A percentile compares a stretch with the other conserved stretches of the same genome.
These are phyloP conservation scores for Phyto melanocephala DNA, from an alignment of 2,888 invertebrate species.

Conservation along the genomic window DNA sequence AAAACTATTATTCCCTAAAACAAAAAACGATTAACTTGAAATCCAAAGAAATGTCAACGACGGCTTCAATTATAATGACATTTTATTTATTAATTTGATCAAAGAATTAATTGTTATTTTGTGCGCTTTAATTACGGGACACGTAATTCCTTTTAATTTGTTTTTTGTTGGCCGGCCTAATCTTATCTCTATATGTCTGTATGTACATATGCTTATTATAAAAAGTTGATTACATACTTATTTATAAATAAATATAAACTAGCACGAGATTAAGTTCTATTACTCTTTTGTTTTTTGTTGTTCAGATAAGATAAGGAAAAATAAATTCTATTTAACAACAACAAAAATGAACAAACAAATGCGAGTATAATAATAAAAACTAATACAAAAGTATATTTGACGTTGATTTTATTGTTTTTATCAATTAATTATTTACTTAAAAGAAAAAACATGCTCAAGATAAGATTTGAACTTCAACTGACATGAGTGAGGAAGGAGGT, in stretches of 20 bases:
- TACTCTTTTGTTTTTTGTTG: background rate
- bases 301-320: conserved; percentile 19
- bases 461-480: conserved; percentile 14
- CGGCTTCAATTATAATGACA: too few species aligned
- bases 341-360: background rate
- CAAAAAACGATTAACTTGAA: too few species aligned
- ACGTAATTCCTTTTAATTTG: conserved; percentile 13
- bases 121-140: background rate
- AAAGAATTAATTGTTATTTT: background rate
- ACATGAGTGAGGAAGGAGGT: background rate
- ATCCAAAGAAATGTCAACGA: too few species aligned
- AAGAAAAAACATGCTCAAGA: background rate
- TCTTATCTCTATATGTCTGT: conserved; percentile 34
- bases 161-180: background rate
- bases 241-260: conserved; percentile 4
- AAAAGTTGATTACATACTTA: too few species aligned
- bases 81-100: background rate
- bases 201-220: too few species aligned
- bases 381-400: too few species aligned
- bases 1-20: too few species aligned
- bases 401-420: background rate
- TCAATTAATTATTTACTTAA: conserved; percentile 4
- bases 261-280: conserved; percentile 21
- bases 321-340: background rate
- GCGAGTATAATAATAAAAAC: too few species aligned